Evolutionary conservation across 2,113 vertebrate genomes (phyloP).

Genomic region (Nibea albiflora): DNA sequence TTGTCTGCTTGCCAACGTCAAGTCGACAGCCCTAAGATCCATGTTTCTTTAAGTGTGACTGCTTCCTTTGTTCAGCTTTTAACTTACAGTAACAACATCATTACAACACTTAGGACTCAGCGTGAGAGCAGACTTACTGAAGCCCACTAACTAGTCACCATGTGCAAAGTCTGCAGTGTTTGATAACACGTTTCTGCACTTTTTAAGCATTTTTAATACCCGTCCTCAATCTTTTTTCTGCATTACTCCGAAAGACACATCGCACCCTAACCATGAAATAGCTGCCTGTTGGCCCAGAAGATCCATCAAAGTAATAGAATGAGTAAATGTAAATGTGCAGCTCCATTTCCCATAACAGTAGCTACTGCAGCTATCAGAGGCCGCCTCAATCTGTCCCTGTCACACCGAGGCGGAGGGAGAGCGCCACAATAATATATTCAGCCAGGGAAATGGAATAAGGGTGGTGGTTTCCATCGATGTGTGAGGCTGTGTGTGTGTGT

Average conservation of each 20-base stretch:
- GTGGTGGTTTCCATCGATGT: constrained; percentile 38
- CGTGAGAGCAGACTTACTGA: background rate
- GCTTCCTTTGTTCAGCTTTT: constrained; percentile 36
- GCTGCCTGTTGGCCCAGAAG: constrained; percentile 57
- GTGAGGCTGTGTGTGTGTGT: constrained; percentile 24
- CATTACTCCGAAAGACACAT: constrained; percentile 68
- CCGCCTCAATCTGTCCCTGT: constrained; percentile 69
- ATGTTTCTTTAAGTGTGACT: constrained; percentile 38
- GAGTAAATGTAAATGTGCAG: constrained; percentile 80
- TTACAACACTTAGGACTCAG: background rate
- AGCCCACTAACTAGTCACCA: constrained; percentile 19
- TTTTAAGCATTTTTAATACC: constrained; percentile 64
- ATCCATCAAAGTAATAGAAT: constrained; percentile 79
- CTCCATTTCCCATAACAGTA: constrained; percentile 75
- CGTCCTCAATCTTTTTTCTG: constrained; percentile 57
- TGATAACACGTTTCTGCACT: constrained; percentile 53
- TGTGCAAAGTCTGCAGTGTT: constrained; percentile 44
- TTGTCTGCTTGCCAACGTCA: constrained; percentile 33
- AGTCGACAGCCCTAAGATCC: constrained; percentile 15
- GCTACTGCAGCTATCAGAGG: constrained; percentile 62
- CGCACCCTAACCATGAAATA: constrained; percentile 59
- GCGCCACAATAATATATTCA: constrained; percentile 57
- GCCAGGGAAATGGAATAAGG: constrained; percentile 55
- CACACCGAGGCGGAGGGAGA: constrained; percentile 37
- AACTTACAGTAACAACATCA: background rate